Conservation (phyloP, 2,888 invertebrate genomes). For the Teleogryllus oceanicus region DNA sequence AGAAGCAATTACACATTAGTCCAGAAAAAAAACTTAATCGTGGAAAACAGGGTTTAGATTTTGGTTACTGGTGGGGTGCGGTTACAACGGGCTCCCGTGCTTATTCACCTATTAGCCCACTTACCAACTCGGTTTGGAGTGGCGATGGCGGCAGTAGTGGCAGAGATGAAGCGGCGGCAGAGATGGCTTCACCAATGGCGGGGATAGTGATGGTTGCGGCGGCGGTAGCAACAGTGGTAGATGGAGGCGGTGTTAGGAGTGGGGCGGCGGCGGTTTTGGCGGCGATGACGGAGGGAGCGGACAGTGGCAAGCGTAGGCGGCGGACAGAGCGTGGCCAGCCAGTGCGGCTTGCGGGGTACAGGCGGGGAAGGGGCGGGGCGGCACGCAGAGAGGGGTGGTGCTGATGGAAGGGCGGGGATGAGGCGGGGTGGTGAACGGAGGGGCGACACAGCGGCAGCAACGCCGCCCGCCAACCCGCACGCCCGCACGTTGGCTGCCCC, state of each 20-base stretch:
- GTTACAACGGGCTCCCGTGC: constrained; percentile 22
- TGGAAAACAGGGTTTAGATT: background rate
- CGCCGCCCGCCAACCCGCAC: background rate
- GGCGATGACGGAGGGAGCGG: no score
- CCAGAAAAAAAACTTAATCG: background rate
- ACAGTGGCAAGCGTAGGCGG: background rate
- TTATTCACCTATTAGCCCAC: constrained; percentile 28
- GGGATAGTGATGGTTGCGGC: no score
- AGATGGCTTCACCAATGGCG: no score
- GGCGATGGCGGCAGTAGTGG: background rate
- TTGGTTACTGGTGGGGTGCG: background rate
- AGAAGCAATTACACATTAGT: background rate
- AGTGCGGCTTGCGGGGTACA: background rate
- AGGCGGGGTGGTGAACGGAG: background rate
- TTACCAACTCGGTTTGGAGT: constrained; percentile 25
- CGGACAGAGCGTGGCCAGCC: background rate
- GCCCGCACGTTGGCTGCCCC: constrained; percentile 19
- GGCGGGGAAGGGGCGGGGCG: background rate
- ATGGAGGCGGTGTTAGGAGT: no score
- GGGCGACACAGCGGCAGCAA: background rate
- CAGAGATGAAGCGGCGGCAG: no score
- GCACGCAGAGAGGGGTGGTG: background rate
- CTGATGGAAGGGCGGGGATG: background rate
- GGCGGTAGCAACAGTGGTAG: no score
- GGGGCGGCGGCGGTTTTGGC: no score